These are phyloP conservation scores for Drosophila rubida DNA, from an alignment of 2,888 invertebrate genomes.

Conservation along the genomic window DNA sequence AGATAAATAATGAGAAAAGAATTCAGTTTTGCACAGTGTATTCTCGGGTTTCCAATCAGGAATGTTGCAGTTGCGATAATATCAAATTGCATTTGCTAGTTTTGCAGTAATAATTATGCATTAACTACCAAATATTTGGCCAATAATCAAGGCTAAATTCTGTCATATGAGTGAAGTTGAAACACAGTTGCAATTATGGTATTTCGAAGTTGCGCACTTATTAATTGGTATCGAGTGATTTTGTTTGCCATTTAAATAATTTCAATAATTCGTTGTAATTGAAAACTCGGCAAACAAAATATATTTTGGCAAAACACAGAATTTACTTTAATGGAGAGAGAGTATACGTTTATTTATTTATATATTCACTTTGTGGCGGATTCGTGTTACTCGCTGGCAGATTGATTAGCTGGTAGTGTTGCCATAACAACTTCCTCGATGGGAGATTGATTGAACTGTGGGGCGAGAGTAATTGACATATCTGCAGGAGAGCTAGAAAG, in stretches of 20 bases:
- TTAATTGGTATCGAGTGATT: neutral
- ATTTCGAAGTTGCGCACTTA: neutral
- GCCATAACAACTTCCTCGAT: slow-evolving; percentile 18
- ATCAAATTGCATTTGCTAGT: neutral
- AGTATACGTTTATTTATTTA: too few relatives aligned
- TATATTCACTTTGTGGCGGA: too few relatives aligned
- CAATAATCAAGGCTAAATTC: neutral
- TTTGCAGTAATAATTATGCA: neutral
- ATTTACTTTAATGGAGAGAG: too few relatives aligned
- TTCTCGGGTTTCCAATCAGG: too few relatives aligned
- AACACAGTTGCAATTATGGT: too few relatives aligned
- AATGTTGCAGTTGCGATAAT: neutral
- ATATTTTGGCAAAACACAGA: too few relatives aligned
- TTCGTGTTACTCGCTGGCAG: neutral
- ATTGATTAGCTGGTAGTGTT: slow-evolving; percentile 13
- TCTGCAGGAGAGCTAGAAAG: neutral
- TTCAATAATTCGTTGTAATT: too few relatives aligned
- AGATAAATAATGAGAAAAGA: too few relatives aligned
- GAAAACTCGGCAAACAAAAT: too few relatives aligned
- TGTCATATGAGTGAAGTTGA: too few relatives aligned
- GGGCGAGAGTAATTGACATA: slow-evolving; percentile 33
- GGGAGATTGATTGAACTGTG: slow-evolving; percentile 6
- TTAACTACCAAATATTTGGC: neutral
- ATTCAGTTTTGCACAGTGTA: too few relatives aligned
- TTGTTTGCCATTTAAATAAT: too few relatives aligned